Evolutionary conservation across 2,113 vertebrate species (phyloP).

Genomic region (Antigone vipio): DNA sequence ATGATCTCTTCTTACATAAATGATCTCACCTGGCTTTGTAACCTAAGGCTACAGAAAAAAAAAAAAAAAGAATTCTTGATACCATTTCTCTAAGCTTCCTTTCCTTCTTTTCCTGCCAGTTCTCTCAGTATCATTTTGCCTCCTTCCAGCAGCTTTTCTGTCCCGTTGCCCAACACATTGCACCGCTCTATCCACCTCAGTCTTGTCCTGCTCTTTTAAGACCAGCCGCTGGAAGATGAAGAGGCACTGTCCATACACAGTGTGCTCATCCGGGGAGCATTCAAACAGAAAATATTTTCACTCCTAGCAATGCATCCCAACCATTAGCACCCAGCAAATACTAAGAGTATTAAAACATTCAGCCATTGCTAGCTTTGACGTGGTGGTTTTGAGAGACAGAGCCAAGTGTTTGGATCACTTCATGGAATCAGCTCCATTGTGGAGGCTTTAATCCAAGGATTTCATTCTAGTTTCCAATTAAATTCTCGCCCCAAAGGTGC

Average conservation of each 20-base stretch:
- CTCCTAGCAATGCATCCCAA: background rate
- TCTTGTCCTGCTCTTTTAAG: background rate
- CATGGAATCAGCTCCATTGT: accelerated
- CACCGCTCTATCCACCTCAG: background rate
- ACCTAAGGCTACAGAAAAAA: background rate
- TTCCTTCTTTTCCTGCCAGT: background rate
- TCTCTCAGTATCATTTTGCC: background rate
- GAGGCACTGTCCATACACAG: accelerated
- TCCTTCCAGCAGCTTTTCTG: background rate
- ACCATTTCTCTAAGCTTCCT: background rate
- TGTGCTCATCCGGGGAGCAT: background rate
- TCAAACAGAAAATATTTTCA: background rate
- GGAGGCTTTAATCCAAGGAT: background rate
- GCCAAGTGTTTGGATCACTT: background rate
- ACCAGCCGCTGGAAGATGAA: background rate
- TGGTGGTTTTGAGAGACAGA: background rate
- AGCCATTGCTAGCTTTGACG: background rate
- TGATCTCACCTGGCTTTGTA: background rate
- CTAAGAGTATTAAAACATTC: background rate
- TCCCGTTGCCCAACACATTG: background rate
- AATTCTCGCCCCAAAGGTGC: background rate
- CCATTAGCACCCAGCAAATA: background rate
- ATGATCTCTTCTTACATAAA: background rate
- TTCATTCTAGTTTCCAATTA: background rate
- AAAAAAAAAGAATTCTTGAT: background rate